Percentiles rank a stretch among this genome's conserved stretches.
phyloP scores from a whole-genome alignment of 2,113 vertebrate species.

The Periophthalmus modestus region DNA sequence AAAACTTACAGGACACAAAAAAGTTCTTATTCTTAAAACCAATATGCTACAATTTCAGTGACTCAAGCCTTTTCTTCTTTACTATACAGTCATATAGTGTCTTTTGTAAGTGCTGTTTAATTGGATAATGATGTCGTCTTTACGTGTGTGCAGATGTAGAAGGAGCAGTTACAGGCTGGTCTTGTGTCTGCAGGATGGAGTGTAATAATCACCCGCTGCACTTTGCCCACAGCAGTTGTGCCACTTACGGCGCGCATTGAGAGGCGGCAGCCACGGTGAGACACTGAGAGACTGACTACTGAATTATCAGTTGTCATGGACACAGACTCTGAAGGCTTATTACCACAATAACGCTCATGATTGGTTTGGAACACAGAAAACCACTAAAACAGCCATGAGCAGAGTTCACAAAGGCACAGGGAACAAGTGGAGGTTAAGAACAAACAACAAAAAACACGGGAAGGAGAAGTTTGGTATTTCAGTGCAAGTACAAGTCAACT shows the following conservation, averaged over 20 bases:
- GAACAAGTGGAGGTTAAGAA: not conserved
- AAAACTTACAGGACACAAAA: not conserved
- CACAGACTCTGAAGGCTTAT: slow-evolving; percentile 36
- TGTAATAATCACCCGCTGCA: slow-evolving; percentile 40
- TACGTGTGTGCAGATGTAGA: not conserved
- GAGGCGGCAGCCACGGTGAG: slow-evolving; percentile 18
- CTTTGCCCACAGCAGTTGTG: slow-evolving; percentile 27
- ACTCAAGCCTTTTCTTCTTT: not conserved
- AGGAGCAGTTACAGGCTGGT: not conserved
- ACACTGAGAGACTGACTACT: slow-evolving; percentile 11
- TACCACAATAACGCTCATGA: slow-evolving; percentile 2
- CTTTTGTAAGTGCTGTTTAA: not conserved
- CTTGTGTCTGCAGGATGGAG: slow-evolving; percentile 21
- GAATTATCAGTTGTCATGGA: slow-evolving; percentile 56
- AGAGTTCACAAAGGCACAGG: not conserved
- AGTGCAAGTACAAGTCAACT: not conserved
- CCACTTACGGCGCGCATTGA: slow-evolving; percentile 45
- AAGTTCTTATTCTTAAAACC: not conserved
- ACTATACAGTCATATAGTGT: not conserved
- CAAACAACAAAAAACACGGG: not conserved
- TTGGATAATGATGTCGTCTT: not conserved
- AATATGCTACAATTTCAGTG: not conserved
- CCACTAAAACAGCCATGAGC: not conserved
- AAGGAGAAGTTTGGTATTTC: not conserved
- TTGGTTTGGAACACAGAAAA: slow-evolving; percentile 1